phyloP scores from a whole-genome alignment of 2,113 vertebrate species.

The Oplegnathus fasciatus region DNA sequence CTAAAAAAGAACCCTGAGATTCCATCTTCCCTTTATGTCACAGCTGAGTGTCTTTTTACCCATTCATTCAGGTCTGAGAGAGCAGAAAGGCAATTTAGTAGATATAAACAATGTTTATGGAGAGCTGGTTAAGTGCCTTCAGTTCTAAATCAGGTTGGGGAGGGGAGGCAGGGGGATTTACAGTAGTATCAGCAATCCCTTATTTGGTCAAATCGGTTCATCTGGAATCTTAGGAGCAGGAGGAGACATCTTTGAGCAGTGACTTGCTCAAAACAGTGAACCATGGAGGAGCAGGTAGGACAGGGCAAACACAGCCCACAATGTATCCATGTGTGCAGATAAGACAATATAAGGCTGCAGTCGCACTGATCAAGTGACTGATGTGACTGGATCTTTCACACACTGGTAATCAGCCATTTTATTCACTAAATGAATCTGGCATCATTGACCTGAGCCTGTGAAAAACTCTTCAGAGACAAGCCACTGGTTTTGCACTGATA shows the following conservation, averaged over 20 bases:
- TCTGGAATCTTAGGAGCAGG: not conserved
- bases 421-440: too few relatives aligned
- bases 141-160: constrained; percentile 19
- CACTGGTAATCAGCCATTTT: too few relatives aligned
- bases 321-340: not conserved
- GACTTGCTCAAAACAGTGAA: not conserved
- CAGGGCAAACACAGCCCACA: not conserved
- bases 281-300: not conserved
- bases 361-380: not conserved
- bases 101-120: constrained; percentile 53
- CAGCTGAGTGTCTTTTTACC: not conserved
- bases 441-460: too few relatives aligned
- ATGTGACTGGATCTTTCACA: not conserved
- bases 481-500: not conserved
- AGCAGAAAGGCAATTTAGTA: constrained; percentile 19
- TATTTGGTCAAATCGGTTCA: constrained; percentile 59
- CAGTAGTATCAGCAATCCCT: constrained; percentile 26
- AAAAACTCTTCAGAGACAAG: too few relatives aligned
- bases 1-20: not conserved
- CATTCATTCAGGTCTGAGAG: not conserved
- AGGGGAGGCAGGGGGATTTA: not conserved
- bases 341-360: not conserved
- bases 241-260: not conserved
- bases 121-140: constrained; percentile 28
- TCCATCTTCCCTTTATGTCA: not conserved